Conservation (phyloP, 2,797 vertebrate species). For the Schizopygopsis pylzovi region DNA sequence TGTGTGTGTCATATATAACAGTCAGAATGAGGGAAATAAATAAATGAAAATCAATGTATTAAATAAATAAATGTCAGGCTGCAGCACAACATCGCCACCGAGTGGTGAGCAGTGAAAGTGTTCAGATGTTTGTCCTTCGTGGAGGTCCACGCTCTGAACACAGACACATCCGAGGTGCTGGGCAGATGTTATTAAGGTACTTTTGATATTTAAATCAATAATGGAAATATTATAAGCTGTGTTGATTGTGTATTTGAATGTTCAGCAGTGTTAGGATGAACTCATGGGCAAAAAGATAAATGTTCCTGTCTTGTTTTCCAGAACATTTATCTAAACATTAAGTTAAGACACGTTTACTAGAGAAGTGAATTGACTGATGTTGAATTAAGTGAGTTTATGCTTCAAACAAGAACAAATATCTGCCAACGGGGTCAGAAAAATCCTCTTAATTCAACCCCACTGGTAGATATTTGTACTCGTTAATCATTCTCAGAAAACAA, state of each 20-base stretch:
- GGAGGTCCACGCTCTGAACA: neutral
- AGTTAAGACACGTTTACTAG: neutral
- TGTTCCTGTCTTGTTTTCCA: too few relatives aligned
- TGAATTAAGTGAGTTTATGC: too few relatives aligned
- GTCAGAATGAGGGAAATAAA: slow-evolving; percentile 74
- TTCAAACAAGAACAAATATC: too few relatives aligned
- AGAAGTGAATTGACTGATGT: neutral
- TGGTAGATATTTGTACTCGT: neutral
- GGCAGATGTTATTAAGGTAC: neutral
- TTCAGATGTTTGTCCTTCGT: neutral
- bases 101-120: slow-evolving; percentile 56
- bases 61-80: neutral
- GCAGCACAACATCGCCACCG: slow-evolving; percentile 71
- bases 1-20: slow-evolving; percentile 67
- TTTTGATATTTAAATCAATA: neutral
- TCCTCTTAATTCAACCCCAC: neutral
- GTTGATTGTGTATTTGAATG: neutral
- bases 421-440: neutral
- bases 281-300: neutral
- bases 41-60: slow-evolving; percentile 55
- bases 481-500: neutral
- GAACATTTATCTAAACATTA: neutral
- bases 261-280: neutral
- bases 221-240: neutral
- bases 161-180: neutral